phyloP scores from a whole-genome alignment of 2,888 invertebrate species.

The Oscheius sp. region DNA sequence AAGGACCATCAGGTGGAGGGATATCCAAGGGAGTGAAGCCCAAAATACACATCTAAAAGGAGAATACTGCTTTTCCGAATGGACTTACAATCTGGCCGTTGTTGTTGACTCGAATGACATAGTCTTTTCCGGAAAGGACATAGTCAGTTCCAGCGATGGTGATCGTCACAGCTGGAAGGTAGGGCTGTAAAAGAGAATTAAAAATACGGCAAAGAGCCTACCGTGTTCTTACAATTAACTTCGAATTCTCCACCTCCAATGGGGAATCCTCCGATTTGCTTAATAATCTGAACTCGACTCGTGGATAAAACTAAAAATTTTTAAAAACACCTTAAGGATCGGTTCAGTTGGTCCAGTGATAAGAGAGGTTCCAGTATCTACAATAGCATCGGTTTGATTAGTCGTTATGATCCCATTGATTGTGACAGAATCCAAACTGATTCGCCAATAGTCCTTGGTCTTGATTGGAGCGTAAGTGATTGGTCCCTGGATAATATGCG shows the following conservation, averaged over 20 bases:
- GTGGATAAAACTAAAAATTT: background rate
- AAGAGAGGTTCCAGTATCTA: conserved; percentile 93
- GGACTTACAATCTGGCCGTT: conserved; percentile 71
- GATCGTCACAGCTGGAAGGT: conserved; percentile 83
- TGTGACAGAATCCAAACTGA: conserved; percentile 27
- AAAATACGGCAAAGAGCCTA: too few species aligned
- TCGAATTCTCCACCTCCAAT: conserved; percentile 80
- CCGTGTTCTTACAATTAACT: conserved; percentile 83
- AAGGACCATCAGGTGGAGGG: conserved; percentile 80
- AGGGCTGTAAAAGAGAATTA: too few species aligned
- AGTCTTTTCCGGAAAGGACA: conserved; percentile 81
- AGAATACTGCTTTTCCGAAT: conserved; percentile 41
- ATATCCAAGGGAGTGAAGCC: conserved; percentile 97
- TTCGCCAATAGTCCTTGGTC: conserved; percentile 40
- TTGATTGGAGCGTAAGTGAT: conserved; percentile 38
- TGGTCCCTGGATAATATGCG: conserved; percentile 12
- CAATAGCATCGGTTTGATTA: conserved; percentile 85
- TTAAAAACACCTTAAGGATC: conserved; percentile 73
- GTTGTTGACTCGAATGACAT: conserved; percentile 78
- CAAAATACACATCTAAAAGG: conserved; percentile 87
- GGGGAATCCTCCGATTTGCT: conserved; percentile 78
- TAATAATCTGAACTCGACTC: conserved; percentile 78
- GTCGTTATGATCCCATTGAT: conserved; percentile 35
- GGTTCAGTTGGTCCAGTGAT: conserved; percentile 88
- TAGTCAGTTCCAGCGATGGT: conserved; percentile 81